These are phyloP conservation scores for Drosophila albomicans DNA, from an alignment of 1,140 invertebrate species.

Conservation along the genomic window DNA sequence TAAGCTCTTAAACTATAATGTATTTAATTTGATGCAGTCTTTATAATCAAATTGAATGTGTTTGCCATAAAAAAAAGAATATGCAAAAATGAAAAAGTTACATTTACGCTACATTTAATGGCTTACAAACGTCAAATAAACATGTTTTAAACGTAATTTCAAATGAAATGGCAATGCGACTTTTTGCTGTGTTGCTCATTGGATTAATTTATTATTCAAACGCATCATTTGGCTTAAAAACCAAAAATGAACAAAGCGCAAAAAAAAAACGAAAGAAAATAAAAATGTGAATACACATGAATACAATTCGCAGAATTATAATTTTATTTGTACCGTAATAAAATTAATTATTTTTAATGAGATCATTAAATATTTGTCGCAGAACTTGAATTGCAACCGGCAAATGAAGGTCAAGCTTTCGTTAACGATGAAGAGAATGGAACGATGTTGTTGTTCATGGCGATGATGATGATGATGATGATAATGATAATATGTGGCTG, in stretches of 20 bases:
- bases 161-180: slow-evolving; percentile 8
- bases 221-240: slow-evolving; percentile 5
- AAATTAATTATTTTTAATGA: slow-evolving; percentile 32
- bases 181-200: slow-evolving; percentile 2
- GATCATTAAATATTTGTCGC: slow-evolving; percentile 26
- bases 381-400: slow-evolving; percentile 5
- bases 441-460: background rate
- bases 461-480: background rate
- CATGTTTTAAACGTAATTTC: slow-evolving; percentile 6
- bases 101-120: slow-evolving; percentile 2
- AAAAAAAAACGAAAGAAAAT: too few relatives aligned
- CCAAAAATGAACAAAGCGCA: too few relatives aligned
- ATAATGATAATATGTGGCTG: background rate
- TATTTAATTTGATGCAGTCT: background rate
- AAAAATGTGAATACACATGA: background rate
- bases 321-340: slow-evolving; percentile 10
- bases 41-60: background rate
- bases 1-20: slow-evolving; percentile 1
- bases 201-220: slow-evolving; percentile 12
- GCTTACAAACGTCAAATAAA: background rate
- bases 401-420: slow-evolving; percentile 14
- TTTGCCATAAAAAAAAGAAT: slow-evolving; percentile 1
- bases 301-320: slow-evolving; percentile 13
- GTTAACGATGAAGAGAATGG: background rate
- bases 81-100: background rate